phyloP scores from a whole-genome alignment of 2,888 invertebrate species.

The Loripinus fragilis region DNA sequence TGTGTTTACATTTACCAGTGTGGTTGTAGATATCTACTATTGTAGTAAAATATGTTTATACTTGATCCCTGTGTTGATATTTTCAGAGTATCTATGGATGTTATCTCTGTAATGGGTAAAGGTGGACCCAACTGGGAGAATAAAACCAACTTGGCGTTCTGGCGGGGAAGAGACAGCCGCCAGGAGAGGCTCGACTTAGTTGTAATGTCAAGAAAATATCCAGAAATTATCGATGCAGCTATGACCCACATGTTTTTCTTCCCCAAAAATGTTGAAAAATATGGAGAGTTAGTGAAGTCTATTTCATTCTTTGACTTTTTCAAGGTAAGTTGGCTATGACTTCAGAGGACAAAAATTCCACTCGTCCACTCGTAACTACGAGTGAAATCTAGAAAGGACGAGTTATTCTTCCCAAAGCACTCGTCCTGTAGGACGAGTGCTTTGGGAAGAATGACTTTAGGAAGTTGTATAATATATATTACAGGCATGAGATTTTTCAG shows the following conservation, averaged over 20 bases:
- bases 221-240: slow-evolving; percentile 94
- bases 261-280: slow-evolving; percentile 91
- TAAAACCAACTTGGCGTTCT: slow-evolving; percentile 91
- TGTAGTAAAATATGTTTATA: too few relatives aligned
- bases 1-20: too few relatives aligned
- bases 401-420: too few relatives aligned
- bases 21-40: too few relatives aligned
- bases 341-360: too few relatives aligned
- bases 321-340: slow-evolving; percentile 86
- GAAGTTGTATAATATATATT: too few relatives aligned
- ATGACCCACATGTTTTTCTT: slow-evolving; percentile 99
- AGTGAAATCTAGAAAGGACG: too few relatives aligned
- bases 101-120: slow-evolving; percentile 94
- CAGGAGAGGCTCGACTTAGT: slow-evolving; percentile 92
- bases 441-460: too few relatives aligned
- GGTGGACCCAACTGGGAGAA: slow-evolving; percentile 88
- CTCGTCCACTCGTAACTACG: too few relatives aligned
- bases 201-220: slow-evolving; percentile 89
- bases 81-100: slow-evolving; percentile 92
- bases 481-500: too few relatives aligned
- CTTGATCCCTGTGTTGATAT: too few relatives aligned
- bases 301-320: slow-evolving; percentile 97
- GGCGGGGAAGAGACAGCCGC: slow-evolving; percentile 97
- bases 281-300: slow-evolving; percentile 93
- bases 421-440: too few relatives aligned